Conservation (phyloP, 2,113 vertebrate species). For the Dromiciops gliroides region DNA sequence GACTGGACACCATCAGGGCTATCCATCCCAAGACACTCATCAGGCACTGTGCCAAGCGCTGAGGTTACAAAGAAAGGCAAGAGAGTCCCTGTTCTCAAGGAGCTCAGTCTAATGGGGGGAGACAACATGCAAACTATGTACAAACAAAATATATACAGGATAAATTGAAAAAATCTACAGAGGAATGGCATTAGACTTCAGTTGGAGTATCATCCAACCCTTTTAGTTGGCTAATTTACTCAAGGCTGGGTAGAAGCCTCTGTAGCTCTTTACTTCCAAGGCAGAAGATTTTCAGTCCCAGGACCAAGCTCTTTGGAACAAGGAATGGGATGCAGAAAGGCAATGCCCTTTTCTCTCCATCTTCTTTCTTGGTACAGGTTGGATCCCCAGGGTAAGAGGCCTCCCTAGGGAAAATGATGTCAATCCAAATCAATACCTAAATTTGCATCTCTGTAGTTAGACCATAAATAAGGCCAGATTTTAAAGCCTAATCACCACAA, state of each 20-base stretch:
- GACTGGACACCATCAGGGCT: too few relatives aligned
- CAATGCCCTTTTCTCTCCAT: not conserved
- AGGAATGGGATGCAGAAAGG: not conserved
- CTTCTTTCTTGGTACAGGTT: not conserved
- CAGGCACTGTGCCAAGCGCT: too few relatives aligned
- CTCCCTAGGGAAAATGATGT: not conserved
- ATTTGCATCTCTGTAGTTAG: not conserved
- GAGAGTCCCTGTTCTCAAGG: not conserved
- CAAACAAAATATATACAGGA: not conserved
- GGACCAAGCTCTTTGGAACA: not conserved
- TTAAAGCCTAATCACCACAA: not conserved
- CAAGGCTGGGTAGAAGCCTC: not conserved
- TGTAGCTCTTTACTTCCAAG: too few relatives aligned
- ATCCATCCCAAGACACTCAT: too few relatives aligned
- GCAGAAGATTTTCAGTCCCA: not conserved
- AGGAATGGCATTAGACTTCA: not conserved
- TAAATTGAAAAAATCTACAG: not conserved
- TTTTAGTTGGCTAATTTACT: not conserved
- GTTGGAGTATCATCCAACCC: not conserved
- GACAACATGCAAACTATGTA: not conserved
- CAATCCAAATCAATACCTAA: not conserved
- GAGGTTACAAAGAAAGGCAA: too few relatives aligned
- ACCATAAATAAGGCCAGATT: not conserved
- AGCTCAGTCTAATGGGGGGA: not conserved
- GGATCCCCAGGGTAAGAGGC: not conserved